Conservation (phyloP, 2,113 vertebrate species). For the Rissa tridactyla region DNA sequence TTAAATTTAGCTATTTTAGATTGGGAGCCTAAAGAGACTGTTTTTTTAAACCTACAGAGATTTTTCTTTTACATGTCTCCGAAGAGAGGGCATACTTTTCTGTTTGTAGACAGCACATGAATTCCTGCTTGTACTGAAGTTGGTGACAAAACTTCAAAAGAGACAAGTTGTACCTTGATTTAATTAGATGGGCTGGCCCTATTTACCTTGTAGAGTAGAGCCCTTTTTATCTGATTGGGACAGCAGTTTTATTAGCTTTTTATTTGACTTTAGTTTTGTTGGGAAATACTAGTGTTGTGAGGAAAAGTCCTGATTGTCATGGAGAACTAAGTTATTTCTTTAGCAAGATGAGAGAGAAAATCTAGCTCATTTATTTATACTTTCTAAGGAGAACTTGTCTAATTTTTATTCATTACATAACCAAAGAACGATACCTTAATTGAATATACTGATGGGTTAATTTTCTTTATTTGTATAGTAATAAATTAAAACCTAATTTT, state of each 20-base stretch:
- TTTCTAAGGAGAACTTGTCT: not conserved
- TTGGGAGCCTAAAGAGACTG: not conserved
- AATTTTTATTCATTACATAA: not conserved
- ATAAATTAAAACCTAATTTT: not conserved
- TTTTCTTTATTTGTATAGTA: conserved; percentile 4
- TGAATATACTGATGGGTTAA: conserved; percentile 12
- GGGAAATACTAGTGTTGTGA: not conserved
- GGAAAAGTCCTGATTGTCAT: not conserved
- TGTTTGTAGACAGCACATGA: not conserved
- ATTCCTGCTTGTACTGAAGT: not conserved
- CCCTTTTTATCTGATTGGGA: not conserved
- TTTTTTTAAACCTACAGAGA: not conserved
- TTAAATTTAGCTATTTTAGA: not conserved
- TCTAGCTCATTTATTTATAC: not conserved
- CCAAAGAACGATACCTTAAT: not conserved
- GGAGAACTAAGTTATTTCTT: not conserved
- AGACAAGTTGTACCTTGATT: not conserved
- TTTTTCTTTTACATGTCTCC: not conserved
- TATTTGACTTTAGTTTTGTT: not conserved
- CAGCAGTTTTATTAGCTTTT: not conserved
- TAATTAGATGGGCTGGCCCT: not conserved
- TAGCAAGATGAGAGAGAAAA: not conserved
- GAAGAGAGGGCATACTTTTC: not conserved
- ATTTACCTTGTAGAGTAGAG: not conserved
- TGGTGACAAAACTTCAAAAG: not conserved